A percentile compares a stretch with the other conserved stretches of the same genome.
phyloP scores from a whole-genome alignment of 2,888 invertebrate species.

The Clitarchus hookeri region DNA sequence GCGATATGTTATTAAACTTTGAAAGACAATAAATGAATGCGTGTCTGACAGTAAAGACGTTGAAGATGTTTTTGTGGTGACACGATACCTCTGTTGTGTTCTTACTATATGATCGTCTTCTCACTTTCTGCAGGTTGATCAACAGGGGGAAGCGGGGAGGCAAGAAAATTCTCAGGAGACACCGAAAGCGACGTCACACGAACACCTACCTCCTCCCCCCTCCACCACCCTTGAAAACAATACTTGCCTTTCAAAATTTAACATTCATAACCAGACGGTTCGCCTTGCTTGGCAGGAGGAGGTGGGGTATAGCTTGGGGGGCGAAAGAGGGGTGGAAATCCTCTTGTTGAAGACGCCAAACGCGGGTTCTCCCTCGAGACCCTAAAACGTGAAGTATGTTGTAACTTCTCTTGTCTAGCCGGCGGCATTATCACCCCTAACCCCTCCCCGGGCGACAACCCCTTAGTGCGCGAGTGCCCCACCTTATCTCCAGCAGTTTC shows the following conservation, averaged over 20 bases:
- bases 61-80: too few species aligned
- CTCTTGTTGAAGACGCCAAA: not conserved
- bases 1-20: too few species aligned
- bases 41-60: too few species aligned
- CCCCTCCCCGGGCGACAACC: not conserved
- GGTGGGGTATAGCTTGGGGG: not conserved
- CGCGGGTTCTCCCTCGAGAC: not conserved
- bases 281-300: not conserved
- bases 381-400: conserved; percentile 11
- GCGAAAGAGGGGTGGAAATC: not conserved
- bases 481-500: not conserved
- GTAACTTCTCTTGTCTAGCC: conserved; percentile 8
- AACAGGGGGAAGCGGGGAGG: not conserved
- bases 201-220: not conserved
- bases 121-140: too few species aligned
- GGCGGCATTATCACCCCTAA: not conserved
- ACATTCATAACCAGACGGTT: conserved; percentile 2
- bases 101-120: too few species aligned
- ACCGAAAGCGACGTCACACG: not conserved
- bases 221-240: not conserved
- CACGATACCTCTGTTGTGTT: too few species aligned
- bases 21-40: too few species aligned
- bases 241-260: not conserved
- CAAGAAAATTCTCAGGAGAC: not conserved
- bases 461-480: not conserved